Percentiles rank a stretch among this genome's conserved stretches.
These are phyloP conservation scores for Hyles lineata DNA, from an alignment of 2,888 invertebrate genomes.

Conservation along the genomic window DNA sequence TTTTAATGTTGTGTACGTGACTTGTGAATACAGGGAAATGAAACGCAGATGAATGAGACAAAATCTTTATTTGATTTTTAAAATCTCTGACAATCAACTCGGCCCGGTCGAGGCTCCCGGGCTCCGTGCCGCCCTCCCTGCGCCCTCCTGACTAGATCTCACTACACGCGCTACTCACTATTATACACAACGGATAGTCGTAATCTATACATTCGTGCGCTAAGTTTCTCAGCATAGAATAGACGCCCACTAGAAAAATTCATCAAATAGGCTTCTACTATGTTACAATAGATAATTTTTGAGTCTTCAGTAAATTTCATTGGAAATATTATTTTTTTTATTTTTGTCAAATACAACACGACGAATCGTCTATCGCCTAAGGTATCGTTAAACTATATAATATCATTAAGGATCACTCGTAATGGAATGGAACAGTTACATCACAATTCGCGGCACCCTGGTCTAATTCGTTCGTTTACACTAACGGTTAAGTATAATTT, in stretches of 20 bases:
- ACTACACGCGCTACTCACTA: conserved; percentile 29
- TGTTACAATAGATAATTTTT: conserved; percentile 15
- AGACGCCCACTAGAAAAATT: conserved; percentile 14
- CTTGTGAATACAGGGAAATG: background rate
- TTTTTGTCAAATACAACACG: conserved; percentile 17
- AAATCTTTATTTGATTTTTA: conserved; percentile 34
- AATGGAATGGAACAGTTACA: conserved; percentile 69
- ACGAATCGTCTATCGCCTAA: conserved; percentile 33
- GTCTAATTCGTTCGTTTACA: conserved; percentile 50
- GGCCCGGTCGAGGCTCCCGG: conserved; percentile 19
- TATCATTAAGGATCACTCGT: conserved; percentile 59
- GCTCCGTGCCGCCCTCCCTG: conserved; percentile 9
- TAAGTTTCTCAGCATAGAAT: conserved; percentile 14
- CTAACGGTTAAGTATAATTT: conserved; percentile 53
- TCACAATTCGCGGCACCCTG: conserved; percentile 63
- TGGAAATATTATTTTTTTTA: conserved; percentile 7
- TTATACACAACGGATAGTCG: conserved; percentile 14
- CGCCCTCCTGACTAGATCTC: conserved; percentile 28
- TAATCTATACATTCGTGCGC: conserved; percentile 21
- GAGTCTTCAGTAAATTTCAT: conserved; percentile 35
- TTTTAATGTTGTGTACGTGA: too few species aligned
- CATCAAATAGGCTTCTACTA: conserved; percentile 27
- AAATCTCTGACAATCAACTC: conserved; percentile 29
- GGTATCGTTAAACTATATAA: conserved; percentile 48
- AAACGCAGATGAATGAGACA: conserved; percentile 26